Evolutionary conservation across 2,113 vertebrate genomes (phyloP).

Genomic region (Herpetotheres cachinnans): DNA sequence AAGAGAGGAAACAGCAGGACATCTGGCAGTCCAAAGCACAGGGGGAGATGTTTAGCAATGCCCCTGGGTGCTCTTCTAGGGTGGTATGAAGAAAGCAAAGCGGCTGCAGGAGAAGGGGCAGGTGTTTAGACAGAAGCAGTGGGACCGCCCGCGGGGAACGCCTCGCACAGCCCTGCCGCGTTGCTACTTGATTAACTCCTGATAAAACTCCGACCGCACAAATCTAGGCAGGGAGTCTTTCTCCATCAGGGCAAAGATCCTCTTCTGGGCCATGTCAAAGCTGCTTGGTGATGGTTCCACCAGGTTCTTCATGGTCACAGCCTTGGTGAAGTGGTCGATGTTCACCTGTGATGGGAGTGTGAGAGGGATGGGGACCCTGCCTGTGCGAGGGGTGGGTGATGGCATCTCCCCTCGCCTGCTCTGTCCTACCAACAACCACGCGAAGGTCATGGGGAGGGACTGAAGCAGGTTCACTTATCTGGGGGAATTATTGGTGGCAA

Average conservation of each 20-base stretch:
- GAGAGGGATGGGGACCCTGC: neutral
- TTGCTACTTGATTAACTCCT: constrained; percentile 83
- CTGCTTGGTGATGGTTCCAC: constrained; percentile 82
- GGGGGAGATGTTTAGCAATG: neutral
- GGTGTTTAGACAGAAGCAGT: constrained; percentile 6
- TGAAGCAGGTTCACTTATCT: neutral
- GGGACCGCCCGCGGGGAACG: neutral
- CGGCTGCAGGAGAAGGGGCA: neutral
- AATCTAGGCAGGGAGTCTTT: constrained; percentile 95
- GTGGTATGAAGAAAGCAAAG: constrained; percentile 25
- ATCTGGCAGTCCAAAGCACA: neutral
- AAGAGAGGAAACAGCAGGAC: neutral
- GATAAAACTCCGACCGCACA: constrained; percentile 87
- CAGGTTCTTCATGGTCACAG: constrained; percentile 90
- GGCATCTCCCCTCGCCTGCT: neutral
- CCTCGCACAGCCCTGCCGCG: constrained; percentile 15
- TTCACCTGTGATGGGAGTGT: constrained; percentile 83
- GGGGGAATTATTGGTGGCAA: neutral
- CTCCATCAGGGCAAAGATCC: constrained; percentile 92
- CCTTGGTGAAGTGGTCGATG: constrained; percentile 95
- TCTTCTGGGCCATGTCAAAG: constrained; percentile 93
- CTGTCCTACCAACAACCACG: neutral
- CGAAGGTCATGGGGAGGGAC: neutral
- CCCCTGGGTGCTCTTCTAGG: neutral
- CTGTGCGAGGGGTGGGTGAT: neutral